A percentile compares a stretch with the other conserved stretches of the same genome.
These are phyloP conservation scores for Hedya salicella DNA, from an alignment of 2,888 invertebrate species.

Conservation along the genomic window DNA sequence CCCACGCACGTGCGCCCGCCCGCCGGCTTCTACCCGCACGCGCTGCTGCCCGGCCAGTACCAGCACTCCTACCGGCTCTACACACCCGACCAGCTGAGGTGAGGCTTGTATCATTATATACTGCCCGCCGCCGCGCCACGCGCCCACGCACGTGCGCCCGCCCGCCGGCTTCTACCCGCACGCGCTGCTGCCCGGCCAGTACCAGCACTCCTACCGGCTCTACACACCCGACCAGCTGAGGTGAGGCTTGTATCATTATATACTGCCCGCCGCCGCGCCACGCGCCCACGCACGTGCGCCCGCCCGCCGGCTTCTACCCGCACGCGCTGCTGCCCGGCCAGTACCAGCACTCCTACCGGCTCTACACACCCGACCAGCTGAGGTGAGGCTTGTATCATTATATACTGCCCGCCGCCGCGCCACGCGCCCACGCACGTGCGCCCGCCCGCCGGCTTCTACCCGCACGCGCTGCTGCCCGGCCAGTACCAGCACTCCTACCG, in stretches of 20 bases:
- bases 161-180: slow-evolving; percentile 92
- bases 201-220: slow-evolving; percentile 91
- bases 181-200: slow-evolving; percentile 98
- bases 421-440: slow-evolving; percentile 59
- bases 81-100: slow-evolving; percentile 90
- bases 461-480: slow-evolving; percentile 97
- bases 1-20: slow-evolving; percentile 72
- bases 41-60: slow-evolving; percentile 98
- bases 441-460: slow-evolving; percentile 89
- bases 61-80: slow-evolving; percentile 93
- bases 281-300: slow-evolving; percentile 62
- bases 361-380: slow-evolving; percentile 92
- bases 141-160: slow-evolving; percentile 66
- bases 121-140: slow-evolving; percentile 46
- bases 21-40: slow-evolving; percentile 92
- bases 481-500: slow-evolving; percentile 96
- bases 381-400: no score
- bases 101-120: no score
- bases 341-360: slow-evolving; percentile 93
- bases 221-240: slow-evolving; percentile 92
- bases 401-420: slow-evolving; percentile 44
- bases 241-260: no score
- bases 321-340: slow-evolving; percentile 98
- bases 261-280: slow-evolving; percentile 45
- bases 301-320: slow-evolving; percentile 90